These are phyloP conservation scores for Drosophila subsilvestris DNA, from an alignment of 2,888 invertebrate genomes.

Conservation along the genomic window DNA sequence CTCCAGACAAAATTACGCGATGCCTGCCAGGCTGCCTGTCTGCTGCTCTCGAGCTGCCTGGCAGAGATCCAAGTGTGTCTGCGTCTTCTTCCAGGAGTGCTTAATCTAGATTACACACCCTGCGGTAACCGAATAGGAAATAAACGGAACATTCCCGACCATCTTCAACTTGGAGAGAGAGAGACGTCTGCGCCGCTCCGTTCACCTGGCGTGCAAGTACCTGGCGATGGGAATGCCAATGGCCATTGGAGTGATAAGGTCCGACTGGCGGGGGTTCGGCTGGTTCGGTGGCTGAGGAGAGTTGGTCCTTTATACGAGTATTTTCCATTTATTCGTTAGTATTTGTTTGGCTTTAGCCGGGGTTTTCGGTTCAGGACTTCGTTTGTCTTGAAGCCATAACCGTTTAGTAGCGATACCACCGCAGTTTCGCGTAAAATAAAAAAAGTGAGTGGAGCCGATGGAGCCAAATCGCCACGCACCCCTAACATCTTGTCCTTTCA, in stretches of 20 bases:
- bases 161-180: slow-evolving; percentile 54
- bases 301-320: slow-evolving; percentile 49
- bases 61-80: slow-evolving; percentile 55
- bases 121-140: slow-evolving; percentile 65
- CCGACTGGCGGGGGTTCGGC: neutral
- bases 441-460: slow-evolving; percentile 23
- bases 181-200: slow-evolving; percentile 34
- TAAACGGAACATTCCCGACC: slow-evolving; percentile 58
- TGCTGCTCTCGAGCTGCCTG: slow-evolving; percentile 32
- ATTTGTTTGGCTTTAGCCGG: slow-evolving; percentile 59
- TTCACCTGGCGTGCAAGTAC: slow-evolving; percentile 41
- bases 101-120: slow-evolving; percentile 69
- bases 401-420: slow-evolving; percentile 66
- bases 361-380: slow-evolving; percentile 15
- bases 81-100: slow-evolving; percentile 42
- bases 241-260: neutral
- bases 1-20: slow-evolving; percentile 20
- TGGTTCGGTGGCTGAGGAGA: neutral
- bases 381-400: slow-evolving; percentile 60
- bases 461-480: slow-evolving; percentile 14
- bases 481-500: slow-evolving; percentile 17
- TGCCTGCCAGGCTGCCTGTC: slow-evolving; percentile 6
- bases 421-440: slow-evolving; percentile 57
- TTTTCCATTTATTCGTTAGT: slow-evolving; percentile 65
- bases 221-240: slow-evolving; percentile 38